These are phyloP conservation scores for Agrotis puta DNA, from an alignment of 2,888 invertebrate genomes.

Conservation along the genomic window DNA sequence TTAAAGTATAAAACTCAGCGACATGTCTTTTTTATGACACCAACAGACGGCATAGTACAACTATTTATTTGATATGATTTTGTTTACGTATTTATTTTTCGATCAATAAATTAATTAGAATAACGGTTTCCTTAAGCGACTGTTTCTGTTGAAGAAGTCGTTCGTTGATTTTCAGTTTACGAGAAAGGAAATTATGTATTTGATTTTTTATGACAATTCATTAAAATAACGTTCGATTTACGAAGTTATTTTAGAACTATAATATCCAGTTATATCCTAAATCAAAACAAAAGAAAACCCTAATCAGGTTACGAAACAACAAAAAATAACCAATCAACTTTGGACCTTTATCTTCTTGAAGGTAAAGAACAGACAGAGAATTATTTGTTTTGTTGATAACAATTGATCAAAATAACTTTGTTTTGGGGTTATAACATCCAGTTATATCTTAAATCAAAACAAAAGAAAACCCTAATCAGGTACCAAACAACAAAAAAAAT, in stretches of 20 bases:
- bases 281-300: neutral
- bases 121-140: neutral
- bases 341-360: constrained; percentile 22
- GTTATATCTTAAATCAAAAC: neutral
- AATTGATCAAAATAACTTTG: neutral
- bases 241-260: too few species aligned
- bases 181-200: constrained; percentile 8
- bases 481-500: constrained; percentile 28
- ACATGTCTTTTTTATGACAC: neutral
- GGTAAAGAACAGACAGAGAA: constrained; percentile 45
- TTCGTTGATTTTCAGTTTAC: neutral
- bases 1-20: neutral
- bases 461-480: neutral
- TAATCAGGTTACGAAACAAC: constrained; percentile 24
- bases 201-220: too few species aligned
- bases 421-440: too few species aligned
- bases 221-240: neutral
- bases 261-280: neutral
- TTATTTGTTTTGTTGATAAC: neutral
- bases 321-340: constrained; percentile 5
- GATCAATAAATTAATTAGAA: neutral
- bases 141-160: neutral
- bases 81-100: too few species aligned
- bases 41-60: too few species aligned
- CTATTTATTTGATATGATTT: too few species aligned